These are phyloP conservation scores for Hipposideros armiger DNA, from an alignment of 2,113 vertebrate genomes.

Conservation along the genomic window DNA sequence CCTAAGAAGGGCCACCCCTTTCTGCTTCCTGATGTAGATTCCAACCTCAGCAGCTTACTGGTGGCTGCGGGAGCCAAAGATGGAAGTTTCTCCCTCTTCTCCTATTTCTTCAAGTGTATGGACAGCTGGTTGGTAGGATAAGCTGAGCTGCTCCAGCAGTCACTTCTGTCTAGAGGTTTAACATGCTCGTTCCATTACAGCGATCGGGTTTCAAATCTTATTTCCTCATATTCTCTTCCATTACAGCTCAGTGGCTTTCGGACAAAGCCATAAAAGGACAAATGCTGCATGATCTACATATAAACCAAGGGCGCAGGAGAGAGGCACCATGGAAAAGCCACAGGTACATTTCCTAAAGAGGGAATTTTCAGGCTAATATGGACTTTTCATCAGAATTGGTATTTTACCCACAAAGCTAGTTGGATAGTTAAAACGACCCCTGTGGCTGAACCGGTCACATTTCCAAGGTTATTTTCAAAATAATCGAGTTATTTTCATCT, in stretches of 20 bases:
- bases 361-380: not conserved
- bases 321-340: not conserved
- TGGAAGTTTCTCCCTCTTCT: not conserved
- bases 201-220: not conserved
- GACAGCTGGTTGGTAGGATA: not conserved
- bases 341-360: not conserved
- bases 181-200: not conserved
- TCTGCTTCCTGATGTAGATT: not conserved
- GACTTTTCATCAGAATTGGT: not conserved
- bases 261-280: conserved; percentile 6
- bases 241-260: not conserved
- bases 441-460: not conserved
- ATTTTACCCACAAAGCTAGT: not conserved
- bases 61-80: not conserved
- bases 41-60: not conserved
- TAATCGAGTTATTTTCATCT: not conserved
- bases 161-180: not conserved
- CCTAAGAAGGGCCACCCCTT: not conserved
- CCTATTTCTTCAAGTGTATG: not conserved
- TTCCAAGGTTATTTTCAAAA: conserved; percentile 28
- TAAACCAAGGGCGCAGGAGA: not conserved
- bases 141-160: not conserved
- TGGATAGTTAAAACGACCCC: not conserved
- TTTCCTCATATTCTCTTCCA: conserved; percentile 39
- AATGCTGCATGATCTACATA: not conserved